Conservation (phyloP, 2,888 invertebrate species). For the Lycophotia porphyrea region DNA sequence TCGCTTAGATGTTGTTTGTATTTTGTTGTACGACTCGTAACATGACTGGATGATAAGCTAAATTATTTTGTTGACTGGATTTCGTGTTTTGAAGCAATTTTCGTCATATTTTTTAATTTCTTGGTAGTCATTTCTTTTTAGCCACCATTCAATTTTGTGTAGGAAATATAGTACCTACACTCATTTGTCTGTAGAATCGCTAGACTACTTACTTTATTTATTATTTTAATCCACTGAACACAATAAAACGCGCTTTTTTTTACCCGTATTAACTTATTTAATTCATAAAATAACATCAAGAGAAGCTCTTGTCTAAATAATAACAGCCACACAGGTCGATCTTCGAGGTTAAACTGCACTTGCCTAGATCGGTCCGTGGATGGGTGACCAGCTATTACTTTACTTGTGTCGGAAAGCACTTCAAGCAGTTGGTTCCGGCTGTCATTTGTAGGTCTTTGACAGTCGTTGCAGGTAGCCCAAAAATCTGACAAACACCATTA, state of each 20-base stretch:
- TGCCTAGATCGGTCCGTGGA: not conserved
- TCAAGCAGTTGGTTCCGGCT: not conserved
- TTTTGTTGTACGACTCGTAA: slow-evolving; percentile 38
- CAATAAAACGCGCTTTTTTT: no score
- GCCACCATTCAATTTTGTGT: not conserved
- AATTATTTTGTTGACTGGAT: slow-evolving; percentile 2
- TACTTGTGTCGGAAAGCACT: not conserved
- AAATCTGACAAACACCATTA: not conserved
- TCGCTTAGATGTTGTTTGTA: slow-evolving; percentile 36
- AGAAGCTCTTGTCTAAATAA: not conserved
- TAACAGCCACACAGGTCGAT: not conserved
- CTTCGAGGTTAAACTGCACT: not conserved
- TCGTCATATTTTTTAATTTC: accelerated
- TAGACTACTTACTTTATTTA: not conserved
- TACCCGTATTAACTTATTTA: no score
- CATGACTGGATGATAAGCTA: slow-evolving; percentile 9
- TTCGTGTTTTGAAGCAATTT: not conserved
- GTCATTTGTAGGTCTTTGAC: not conserved
- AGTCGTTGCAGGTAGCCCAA: not conserved
- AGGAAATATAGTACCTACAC: not conserved
- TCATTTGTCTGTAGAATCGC: not conserved
- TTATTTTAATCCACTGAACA: no score
- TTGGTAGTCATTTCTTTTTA: not conserved
- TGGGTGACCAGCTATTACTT: not conserved
- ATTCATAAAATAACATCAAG: not conserved